phyloP scores from a whole-genome alignment of 2,888 invertebrate species.

The Heliothis peltigera region DNA sequence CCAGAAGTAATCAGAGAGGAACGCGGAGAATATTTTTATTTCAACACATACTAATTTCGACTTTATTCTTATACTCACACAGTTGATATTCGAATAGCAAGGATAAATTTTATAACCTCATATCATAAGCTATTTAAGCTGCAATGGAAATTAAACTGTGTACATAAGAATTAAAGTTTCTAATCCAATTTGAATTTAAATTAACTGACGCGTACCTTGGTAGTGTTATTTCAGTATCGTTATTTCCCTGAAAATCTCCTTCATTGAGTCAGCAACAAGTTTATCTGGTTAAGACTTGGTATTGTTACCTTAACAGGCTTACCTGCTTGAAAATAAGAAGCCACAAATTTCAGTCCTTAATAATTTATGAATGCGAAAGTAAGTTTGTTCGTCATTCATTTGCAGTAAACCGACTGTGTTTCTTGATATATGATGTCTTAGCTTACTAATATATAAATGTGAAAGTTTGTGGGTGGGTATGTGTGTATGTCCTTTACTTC shows the following conservation, averaged over 20 bases:
- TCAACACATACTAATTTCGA: not conserved
- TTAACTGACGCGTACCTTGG: not conserved
- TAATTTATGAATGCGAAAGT: too few relatives aligned
- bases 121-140: not conserved
- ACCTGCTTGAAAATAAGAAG: constrained; percentile 1
- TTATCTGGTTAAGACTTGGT: not conserved
- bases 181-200: constrained; percentile 1
- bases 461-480: too few relatives aligned
- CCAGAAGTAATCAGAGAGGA: constrained; percentile 25
- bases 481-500: too few relatives aligned
- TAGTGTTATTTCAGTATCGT: not conserved
- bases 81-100: not conserved
- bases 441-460: too few relatives aligned
- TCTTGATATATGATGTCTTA: too few relatives aligned
- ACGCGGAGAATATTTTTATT: constrained; percentile 5
- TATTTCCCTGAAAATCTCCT: not conserved
- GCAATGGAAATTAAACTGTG: constrained; percentile 23
- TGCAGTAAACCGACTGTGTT: too few relatives aligned
- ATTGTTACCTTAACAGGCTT: not conserved
- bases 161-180: constrained; percentile 2
- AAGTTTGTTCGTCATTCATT: too few relatives aligned
- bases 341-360: not conserved
- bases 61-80: fast-evolving
- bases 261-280: constrained; percentile 1
- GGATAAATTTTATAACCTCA: not conserved